Conservation (phyloP, 2,888 invertebrate genomes). For the Drosophila neonasuta region DNA sequence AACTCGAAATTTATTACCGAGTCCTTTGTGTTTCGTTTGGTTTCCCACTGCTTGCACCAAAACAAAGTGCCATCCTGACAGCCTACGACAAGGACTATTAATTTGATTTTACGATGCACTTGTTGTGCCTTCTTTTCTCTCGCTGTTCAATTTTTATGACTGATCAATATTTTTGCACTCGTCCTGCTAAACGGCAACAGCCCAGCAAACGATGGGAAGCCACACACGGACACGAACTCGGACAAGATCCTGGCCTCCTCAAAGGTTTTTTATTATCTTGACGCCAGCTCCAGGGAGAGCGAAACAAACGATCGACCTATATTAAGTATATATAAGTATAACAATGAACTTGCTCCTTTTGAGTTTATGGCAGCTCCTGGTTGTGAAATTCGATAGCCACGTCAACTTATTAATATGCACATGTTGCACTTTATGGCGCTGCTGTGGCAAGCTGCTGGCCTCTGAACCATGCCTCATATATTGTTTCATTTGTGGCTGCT, state of each 20-base stretch:
- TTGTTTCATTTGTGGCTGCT: constrained; percentile 56
- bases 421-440: constrained; percentile 52
- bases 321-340: constrained; percentile 14
- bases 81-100: constrained; percentile 70
- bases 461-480: constrained; percentile 15
- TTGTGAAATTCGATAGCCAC: constrained; percentile 44
- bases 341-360: not conserved
- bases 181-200: constrained; percentile 51
- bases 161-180: constrained; percentile 71
- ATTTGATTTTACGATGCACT: constrained; percentile 76
- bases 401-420: constrained; percentile 52
- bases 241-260: constrained; percentile 4
- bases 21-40: constrained; percentile 51
- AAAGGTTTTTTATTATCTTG: constrained; percentile 33
- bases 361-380: constrained; percentile 2
- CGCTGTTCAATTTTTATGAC: constrained; percentile 59
- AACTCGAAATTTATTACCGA: constrained; percentile 60
- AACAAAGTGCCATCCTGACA: constrained; percentile 70
- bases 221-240: constrained; percentile 48
- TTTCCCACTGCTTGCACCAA: constrained; percentile 75
- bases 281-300: constrained; percentile 22
- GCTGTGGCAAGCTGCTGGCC: constrained; percentile 21
- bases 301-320: constrained; percentile 38
- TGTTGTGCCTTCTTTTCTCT: constrained; percentile 36
- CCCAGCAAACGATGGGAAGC: constrained; percentile 54